These are phyloP conservation scores for Mus caroli DNA, from an alignment of 2,797 vertebrate species.

Conservation along the genomic window DNA sequence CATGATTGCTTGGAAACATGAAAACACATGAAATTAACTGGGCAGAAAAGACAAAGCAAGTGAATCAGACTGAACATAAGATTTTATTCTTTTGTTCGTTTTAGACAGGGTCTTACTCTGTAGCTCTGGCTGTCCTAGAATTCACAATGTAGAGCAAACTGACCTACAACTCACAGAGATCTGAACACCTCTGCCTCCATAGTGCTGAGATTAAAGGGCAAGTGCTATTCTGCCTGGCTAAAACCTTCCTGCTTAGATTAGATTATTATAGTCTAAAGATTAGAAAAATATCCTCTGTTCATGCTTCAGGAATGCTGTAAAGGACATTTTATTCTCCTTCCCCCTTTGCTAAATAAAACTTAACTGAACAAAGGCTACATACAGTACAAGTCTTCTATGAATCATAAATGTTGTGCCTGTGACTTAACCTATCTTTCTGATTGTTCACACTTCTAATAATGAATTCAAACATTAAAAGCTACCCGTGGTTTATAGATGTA, in stretches of 20 bases:
- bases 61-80: not conserved
- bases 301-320: not conserved
- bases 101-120: not conserved
- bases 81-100: not conserved
- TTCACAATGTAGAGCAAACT: not conserved
- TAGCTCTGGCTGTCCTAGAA: not conserved
- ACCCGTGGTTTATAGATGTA: not conserved
- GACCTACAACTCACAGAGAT: not conserved
- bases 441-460: not conserved
- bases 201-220: not conserved
- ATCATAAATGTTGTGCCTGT: not conserved
- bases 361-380: not conserved
- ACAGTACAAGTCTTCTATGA: not conserved
- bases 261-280: not conserved
- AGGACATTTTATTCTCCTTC: not conserved
- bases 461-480: not conserved
- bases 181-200: not conserved
- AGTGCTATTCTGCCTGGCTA: not conserved
- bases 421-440: not conserved
- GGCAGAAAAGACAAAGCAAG: slow-evolving; percentile 26
- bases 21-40: not conserved
- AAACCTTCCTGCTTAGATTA: not conserved
- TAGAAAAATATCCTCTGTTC: not conserved
- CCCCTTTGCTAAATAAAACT: not conserved
- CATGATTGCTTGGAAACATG: not conserved